phyloP scores from a whole-genome alignment of 2,888 invertebrate genomes.

The Heliconius cydno region DNA sequence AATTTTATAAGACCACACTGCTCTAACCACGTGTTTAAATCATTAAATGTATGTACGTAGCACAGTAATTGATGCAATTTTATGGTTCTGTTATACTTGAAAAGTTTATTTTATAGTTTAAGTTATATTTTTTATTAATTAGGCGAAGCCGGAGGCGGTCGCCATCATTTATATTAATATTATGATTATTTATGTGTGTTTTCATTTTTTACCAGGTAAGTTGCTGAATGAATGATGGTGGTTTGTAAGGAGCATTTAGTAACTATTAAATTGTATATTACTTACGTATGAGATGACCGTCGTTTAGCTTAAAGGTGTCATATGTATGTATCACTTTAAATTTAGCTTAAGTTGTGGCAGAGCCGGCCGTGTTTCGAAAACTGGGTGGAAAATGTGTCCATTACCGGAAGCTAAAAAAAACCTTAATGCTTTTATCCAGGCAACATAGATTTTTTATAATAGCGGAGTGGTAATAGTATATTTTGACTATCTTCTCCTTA shows the following conservation, averaged over 20 bases:
- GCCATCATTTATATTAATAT: neutral
- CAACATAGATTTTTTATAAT: no score
- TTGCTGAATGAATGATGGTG: slow-evolving; percentile 2
- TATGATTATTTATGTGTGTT: neutral
- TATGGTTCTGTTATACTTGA: neutral
- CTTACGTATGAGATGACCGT: neutral
- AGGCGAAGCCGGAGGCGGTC: no score
- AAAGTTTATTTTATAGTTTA: neutral
- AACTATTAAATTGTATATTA: neutral
- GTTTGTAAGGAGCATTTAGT: neutral
- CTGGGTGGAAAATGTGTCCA: no score
- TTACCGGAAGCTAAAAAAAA: no score
- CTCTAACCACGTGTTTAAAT: neutral
- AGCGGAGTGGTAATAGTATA: neutral
- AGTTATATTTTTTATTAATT: neutral
- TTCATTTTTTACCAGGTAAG: slow-evolving; percentile 12
- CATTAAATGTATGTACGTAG: neutral
- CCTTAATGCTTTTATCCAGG: no score
- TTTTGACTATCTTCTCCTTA: neutral
- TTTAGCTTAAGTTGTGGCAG: no score
- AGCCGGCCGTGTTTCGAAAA: no score
- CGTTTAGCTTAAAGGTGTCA: neutral
- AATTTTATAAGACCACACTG: neutral
- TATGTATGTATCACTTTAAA: neutral
- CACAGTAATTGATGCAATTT: neutral